A percentile compares a stretch with the other conserved stretches of the same genome.
Evolutionary conservation across 1,140 invertebrate genomes (phyloP).

Genomic region (Lanistes nyassanus): DNA sequence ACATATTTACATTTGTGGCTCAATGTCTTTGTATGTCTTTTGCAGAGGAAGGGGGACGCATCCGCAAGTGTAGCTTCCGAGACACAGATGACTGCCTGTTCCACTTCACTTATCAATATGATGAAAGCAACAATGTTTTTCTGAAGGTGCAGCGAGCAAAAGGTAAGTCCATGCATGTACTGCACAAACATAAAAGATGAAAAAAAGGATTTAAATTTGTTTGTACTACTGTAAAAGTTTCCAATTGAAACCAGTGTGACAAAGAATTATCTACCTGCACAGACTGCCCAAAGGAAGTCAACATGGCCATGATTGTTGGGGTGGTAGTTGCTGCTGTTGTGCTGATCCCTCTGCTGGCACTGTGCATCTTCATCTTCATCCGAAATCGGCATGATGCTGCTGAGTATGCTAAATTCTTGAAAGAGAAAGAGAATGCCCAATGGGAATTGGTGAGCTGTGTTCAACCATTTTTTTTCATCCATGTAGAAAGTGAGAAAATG

Average conservation of each 20-base stretch:
- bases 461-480: no score
- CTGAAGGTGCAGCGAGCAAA: slow-evolving; percentile 59
- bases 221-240: no score
- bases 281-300: no score
- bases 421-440: slow-evolving; percentile 36
- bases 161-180: no score
- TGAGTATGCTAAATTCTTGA: slow-evolving; percentile 38
- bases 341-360: no score
- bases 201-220: no score
- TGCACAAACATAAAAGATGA: no score
- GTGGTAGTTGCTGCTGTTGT: slow-evolving; percentile 35
- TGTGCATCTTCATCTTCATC: slow-evolving; percentile 37
- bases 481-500: no score
- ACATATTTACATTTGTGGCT: no score
- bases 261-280: no score
- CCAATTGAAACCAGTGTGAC: no score
- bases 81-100: slow-evolving; percentile 66
- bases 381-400: slow-evolving; percentile 37
- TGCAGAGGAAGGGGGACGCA: slow-evolving; percentile 23
- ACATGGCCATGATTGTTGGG: slow-evolving; percentile 29
- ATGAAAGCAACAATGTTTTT: slow-evolving; percentile 42
- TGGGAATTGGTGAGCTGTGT: slow-evolving; percentile 46
- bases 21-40: no score
- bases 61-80: slow-evolving; percentile 52
- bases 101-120: slow-evolving; percentile 65